A percentile compares a stretch with the other conserved stretches of the same genome.
These are phyloP conservation scores for Pollenia amentaria DNA, from an alignment of 2,888 invertebrate genomes.

Conservation along the genomic window DNA sequence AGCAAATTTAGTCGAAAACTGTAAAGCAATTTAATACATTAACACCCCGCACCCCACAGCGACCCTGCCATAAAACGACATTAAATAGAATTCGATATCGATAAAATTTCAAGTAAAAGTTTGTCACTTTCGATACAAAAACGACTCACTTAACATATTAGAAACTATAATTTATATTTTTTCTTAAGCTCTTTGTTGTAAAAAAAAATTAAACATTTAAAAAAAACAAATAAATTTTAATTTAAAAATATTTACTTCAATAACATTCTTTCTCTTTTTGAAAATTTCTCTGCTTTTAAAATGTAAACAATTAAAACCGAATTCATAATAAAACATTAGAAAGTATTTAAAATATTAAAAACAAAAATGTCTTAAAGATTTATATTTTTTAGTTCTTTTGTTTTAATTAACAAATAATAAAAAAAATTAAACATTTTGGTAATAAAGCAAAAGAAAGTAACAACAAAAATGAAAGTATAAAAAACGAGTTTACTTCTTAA, in stretches of 20 bases:
- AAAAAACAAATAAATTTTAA: not conserved
- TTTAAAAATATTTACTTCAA: too few relatives aligned
- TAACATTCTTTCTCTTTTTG: too few relatives aligned
- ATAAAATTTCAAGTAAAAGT: not conserved
- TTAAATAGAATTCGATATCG: too few relatives aligned
- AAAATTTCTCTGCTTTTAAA: too few relatives aligned
- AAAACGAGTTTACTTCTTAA: slow-evolving; percentile 18
- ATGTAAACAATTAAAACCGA: not conserved
- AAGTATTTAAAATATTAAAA: not conserved
- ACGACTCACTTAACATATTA: too few relatives aligned
- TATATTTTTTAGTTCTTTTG: not conserved
- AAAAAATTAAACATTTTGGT: not conserved
- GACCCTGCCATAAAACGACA: too few relatives aligned
- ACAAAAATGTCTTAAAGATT: not conserved
- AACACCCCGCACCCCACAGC: too few relatives aligned
- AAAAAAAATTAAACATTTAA: not conserved
- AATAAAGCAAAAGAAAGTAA: slow-evolving; percentile 28
- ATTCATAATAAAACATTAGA: slow-evolving; percentile 2
- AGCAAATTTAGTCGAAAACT: too few relatives aligned
- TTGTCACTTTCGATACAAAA: not conserved
- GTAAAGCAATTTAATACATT: too few relatives aligned
- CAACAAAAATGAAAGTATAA: not conserved
- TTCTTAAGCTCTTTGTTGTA: too few relatives aligned
- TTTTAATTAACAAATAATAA: not conserved
- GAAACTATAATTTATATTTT: too few relatives aligned